Conservation (phyloP, 1,140 invertebrate species). For the Trichonephila clavipes region DNA sequence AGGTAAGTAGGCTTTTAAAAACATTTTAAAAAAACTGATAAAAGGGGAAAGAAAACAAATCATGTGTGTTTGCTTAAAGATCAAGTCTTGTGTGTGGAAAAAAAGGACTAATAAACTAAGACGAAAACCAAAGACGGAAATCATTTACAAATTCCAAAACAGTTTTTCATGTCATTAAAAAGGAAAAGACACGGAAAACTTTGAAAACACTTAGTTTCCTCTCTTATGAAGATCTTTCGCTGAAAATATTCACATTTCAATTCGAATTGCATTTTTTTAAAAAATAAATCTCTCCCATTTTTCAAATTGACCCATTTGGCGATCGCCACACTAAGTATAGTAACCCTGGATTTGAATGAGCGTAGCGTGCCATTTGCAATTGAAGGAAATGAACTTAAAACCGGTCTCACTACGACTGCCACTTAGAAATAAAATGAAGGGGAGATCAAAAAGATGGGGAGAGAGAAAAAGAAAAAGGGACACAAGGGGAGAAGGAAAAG, state of each 20-base stretch:
- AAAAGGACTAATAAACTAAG: too few species aligned
- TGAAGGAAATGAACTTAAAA: slow-evolving; percentile 76
- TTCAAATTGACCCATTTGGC: slow-evolving; percentile 39
- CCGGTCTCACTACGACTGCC: slow-evolving; percentile 75
- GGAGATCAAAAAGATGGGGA: slow-evolving; percentile 14
- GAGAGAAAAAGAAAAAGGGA: slow-evolving; percentile 10
- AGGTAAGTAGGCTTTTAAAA: too few species aligned
- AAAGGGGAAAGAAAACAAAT: too few species aligned
- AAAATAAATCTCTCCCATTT: neutral
- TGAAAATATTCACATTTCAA: neutral
- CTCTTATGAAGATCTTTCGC: too few species aligned
- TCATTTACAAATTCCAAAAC: too few species aligned
- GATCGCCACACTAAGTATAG: slow-evolving; percentile 40
- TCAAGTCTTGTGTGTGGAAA: too few species aligned
- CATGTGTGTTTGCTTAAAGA: too few species aligned
- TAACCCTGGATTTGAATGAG: slow-evolving; percentile 67
- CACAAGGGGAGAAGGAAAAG: neutral
- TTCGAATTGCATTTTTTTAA: neutral
- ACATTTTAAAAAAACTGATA: too few species aligned
- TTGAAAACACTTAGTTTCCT: too few species aligned
- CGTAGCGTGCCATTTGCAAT: slow-evolving; percentile 74
- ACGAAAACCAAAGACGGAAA: too few species aligned
- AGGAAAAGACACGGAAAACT: too few species aligned
- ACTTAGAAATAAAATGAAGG: slow-evolving; percentile 74
- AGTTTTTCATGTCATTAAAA: too few species aligned